phyloP scores from a whole-genome alignment of 2,113 vertebrate genomes.

The Trogon melanurus region DNA sequence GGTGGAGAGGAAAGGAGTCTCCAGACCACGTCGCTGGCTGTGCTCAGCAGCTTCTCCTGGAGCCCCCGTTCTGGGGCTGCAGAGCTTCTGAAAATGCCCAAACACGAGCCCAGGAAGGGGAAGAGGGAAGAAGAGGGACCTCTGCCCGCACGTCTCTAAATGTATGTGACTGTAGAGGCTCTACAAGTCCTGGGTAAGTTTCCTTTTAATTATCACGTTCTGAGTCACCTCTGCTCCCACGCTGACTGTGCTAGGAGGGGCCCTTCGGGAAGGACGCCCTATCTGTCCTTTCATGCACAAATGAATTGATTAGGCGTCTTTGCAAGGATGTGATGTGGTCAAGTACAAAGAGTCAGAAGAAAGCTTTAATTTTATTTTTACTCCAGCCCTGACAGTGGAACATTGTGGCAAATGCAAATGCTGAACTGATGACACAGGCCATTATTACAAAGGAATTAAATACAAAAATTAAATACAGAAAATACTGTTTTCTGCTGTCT shows the following conservation, averaged over 20 bases:
- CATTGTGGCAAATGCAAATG: neutral
- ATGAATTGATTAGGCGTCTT: constrained; percentile 31
- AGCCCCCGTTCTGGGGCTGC: neutral
- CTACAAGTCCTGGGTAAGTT: neutral
- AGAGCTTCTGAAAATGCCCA: neutral
- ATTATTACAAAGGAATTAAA: constrained; percentile 55
- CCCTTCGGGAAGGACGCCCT: constrained; percentile 1
- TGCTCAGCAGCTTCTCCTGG: neutral
- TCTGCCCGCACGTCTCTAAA: neutral
- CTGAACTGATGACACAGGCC: neutral
- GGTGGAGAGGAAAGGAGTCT: fast-evolving
- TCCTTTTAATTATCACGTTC: constrained; percentile 55
- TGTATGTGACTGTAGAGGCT: neutral
- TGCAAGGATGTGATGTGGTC: neutral
- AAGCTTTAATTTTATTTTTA: constrained; percentile 24
- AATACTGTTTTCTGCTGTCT: constrained; percentile 14
- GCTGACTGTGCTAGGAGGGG: neutral
- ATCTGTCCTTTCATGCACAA: constrained; percentile 55
- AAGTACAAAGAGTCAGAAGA: neutral
- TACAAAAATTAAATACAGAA: constrained; percentile 27
- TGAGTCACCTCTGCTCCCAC: neutral
- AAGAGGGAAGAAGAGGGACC: neutral
- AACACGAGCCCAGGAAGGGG: neutral
- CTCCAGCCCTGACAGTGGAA: neutral
- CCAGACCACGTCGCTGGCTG: neutral